Evolutionary conservation across 2,888 invertebrate species (phyloP).

Genomic region (Melipona beecheii): DNA sequence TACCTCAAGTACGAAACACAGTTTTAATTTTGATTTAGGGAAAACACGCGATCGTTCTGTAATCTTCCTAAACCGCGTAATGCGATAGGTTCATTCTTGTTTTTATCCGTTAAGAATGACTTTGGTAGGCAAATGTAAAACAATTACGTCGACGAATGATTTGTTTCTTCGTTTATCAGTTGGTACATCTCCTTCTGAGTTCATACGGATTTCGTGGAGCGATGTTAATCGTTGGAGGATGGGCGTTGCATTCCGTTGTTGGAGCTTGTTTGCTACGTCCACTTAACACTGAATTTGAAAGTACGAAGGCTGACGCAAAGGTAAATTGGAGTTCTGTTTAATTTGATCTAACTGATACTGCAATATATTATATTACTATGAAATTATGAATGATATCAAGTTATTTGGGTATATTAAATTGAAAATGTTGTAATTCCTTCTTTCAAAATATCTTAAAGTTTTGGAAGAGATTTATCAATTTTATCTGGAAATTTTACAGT

Average conservation of each 20-base stretch:
- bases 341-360: no score
- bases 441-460: neutral
- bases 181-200: constrained; percentile 69
- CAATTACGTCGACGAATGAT: neutral
- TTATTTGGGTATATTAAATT: neutral
- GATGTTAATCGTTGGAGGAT: constrained; percentile 84
- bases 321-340: constrained; percentile 4
- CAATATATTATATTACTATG: neutral
- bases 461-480: neutral
- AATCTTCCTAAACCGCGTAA: neutral
- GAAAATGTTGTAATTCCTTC: neutral
- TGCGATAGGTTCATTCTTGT: neutral
- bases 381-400: neutral
- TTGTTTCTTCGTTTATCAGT: constrained; percentile 57
- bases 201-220: constrained; percentile 80
- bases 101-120: neutral
- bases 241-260: constrained; percentile 84
- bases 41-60: neutral
- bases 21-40: neutral
- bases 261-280: constrained; percentile 85
- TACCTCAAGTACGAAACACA: constrained; percentile 87
- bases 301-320: neutral
- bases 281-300: constrained; percentile 37
- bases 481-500: no score
- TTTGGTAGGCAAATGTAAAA: neutral